Conservation (phyloP, 2,888 invertebrate genomes). For the Carterocephalus palaemon region DNA sequence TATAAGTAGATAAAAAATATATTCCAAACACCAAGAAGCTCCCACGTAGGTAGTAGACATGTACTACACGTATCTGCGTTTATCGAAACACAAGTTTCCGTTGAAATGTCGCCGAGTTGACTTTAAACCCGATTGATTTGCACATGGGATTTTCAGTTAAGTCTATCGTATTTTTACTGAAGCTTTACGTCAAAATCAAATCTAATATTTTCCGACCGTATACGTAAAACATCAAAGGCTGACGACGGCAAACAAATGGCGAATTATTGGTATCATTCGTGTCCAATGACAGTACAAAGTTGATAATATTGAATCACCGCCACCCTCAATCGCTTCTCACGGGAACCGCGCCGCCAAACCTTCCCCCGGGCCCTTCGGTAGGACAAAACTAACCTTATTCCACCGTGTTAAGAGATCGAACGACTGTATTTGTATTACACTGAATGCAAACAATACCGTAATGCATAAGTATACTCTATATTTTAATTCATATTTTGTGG, state of each 20-base stretch:
- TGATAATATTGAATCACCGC: constrained; percentile 29
- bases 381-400: constrained; percentile 30
- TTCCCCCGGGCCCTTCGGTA: constrained; percentile 7
- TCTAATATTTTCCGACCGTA: neutral
- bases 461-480: constrained; percentile 40
- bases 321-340: constrained; percentile 50
- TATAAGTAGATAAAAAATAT: no score
- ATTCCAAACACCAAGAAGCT: no score
- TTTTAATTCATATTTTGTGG: constrained; percentile 43
- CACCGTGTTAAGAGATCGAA: constrained; percentile 11
- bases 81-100: no score
- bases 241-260: constrained; percentile 21
- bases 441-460: constrained; percentile 40
- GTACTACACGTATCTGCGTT: no score
- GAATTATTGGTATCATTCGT: constrained; percentile 11
- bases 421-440: constrained; percentile 1
- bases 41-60: no score
- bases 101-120: no score
- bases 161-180: no score
- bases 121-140: no score
- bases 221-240: constrained; percentile 4
- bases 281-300: constrained; percentile 24
- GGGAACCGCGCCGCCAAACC: constrained; percentile 43
- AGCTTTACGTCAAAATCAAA: no score
- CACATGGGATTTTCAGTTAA: no score